A percentile compares a stretch with the other conserved stretches of the same genome.
These are phyloP conservation scores for Balaenoptera acutorostrata DNA, from an alignment of 2,113 vertebrate genomes.

Conservation along the genomic window DNA sequence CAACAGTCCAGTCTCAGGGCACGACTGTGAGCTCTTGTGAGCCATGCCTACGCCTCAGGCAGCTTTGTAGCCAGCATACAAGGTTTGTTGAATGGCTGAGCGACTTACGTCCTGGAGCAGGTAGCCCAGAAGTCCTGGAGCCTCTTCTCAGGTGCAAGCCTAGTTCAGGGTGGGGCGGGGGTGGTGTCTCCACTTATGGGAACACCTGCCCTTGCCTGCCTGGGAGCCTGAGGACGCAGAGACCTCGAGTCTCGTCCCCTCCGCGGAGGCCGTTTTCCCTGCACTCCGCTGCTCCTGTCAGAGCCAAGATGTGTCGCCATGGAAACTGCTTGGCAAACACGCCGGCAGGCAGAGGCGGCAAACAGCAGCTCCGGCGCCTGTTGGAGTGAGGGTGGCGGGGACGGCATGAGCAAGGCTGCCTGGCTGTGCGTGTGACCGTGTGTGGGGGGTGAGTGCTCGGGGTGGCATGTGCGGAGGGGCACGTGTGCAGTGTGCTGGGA, in stretches of 20 bases:
- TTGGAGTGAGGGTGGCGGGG: not conserved
- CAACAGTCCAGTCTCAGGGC: not conserved
- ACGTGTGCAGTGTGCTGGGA: not conserved
- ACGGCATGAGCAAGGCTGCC: not conserved
- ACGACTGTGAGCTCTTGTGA: fast-evolving
- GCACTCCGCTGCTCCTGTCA: slow-evolving; percentile 44
- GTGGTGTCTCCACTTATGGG: not conserved
- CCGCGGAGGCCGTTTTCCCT: slow-evolving; percentile 64
- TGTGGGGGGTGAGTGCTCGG: not conserved
- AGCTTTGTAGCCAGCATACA: not conserved
- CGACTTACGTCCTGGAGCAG: not conserved
- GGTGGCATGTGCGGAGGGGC: not conserved
- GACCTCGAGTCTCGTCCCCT: slow-evolving; percentile 23
- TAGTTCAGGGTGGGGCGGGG: not conserved
- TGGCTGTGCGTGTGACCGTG: not conserved
- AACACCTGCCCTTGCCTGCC: not conserved
- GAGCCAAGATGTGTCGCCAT: slow-evolving; percentile 79
- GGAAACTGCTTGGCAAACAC: slow-evolving; percentile 77
- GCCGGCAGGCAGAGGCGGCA: slow-evolving; percentile 64
- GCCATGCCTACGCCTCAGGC: not conserved
- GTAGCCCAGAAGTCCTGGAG: not conserved
- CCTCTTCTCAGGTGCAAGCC: not conserved
- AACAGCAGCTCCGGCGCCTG: slow-evolving; percentile 26
- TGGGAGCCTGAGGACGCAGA: not conserved
- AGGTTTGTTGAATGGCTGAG: slow-evolving; percentile 30